A percentile compares a stretch with the other conserved stretches of the same genome.
Evolutionary conservation across 1,140 invertebrate genomes (phyloP).

Genomic region (Chironomus tepperi): DNA sequence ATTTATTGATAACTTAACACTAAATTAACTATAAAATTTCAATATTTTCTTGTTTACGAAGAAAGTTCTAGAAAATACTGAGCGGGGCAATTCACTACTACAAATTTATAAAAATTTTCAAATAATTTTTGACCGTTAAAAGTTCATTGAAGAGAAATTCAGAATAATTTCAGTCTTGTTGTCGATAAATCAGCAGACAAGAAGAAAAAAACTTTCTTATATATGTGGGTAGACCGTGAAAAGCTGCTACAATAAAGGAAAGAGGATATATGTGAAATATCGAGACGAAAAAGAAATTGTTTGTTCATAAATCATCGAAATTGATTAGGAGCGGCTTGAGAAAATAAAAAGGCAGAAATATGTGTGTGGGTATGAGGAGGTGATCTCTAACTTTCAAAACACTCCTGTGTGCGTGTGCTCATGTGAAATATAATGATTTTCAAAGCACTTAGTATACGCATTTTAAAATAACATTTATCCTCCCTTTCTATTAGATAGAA

Average conservation of each 20-base stretch:
- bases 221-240: too few relatives aligned
- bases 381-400: too few relatives aligned
- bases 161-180: too few relatives aligned
- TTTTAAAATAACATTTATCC: background rate
- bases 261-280: background rate
- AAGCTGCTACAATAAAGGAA: background rate
- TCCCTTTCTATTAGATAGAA: conserved; percentile 1
- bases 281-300: background rate
- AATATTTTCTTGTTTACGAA: too few relatives aligned
- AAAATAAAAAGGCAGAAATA: background rate
- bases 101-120: too few relatives aligned
- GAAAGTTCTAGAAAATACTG: too few relatives aligned
- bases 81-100: too few relatives aligned
- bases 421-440: background rate
- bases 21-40: too few relatives aligned
- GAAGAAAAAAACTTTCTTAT: background rate
- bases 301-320: conserved; percentile 21
- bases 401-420: background rate
- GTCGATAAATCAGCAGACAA: background rate
- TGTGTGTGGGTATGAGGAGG: background rate
- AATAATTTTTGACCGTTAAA: too few relatives aligned
- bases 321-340: conserved; percentile 1
- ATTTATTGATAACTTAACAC: too few relatives aligned
- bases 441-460: background rate
- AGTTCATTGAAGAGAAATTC: too few relatives aligned